phyloP scores from a whole-genome alignment of 2,797 vertebrate genomes.

The Oryzias sinensis region DNA sequence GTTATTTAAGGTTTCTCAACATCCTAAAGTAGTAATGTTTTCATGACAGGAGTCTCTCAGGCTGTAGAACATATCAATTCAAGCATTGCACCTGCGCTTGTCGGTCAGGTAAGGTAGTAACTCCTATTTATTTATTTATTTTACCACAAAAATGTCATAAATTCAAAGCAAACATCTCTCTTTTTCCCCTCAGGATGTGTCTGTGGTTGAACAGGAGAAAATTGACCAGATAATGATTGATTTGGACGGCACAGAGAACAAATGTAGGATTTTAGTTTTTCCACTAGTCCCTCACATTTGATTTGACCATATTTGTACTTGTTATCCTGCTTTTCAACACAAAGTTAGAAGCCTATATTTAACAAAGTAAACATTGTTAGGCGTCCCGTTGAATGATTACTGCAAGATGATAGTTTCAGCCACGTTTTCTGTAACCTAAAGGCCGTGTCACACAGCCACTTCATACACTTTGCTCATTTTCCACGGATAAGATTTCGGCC shows the following conservation, averaged over 20 bases:
- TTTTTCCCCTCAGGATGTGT: slow-evolving; percentile 76
- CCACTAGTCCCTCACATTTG: too few relatives aligned
- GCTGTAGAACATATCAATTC: slow-evolving; percentile 95
- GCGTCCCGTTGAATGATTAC: too few relatives aligned
- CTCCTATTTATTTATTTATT: neutral
- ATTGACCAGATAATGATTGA: slow-evolving; percentile 94
- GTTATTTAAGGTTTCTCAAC: neutral
- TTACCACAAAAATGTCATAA: neutral
- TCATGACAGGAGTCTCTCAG: slow-evolving; percentile 86
- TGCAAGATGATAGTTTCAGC: too few relatives aligned
- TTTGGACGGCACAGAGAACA: slow-evolving; percentile 94
- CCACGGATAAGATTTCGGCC: too few relatives aligned
- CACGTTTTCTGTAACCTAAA: too few relatives aligned
- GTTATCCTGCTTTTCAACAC: neutral
- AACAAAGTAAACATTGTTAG: too few relatives aligned
- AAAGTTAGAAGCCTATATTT: neutral
- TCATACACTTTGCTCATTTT: too few relatives aligned
- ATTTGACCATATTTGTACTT: neutral
- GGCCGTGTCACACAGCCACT: too few relatives aligned
- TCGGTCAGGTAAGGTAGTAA: slow-evolving; percentile 85
- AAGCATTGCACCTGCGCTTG: slow-evolving; percentile 88
- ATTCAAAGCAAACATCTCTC: neutral
- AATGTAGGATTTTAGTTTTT: slow-evolving; percentile 80
- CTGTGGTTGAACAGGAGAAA: slow-evolving; percentile 90
- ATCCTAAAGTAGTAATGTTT: slow-evolving; percentile 16